Evolutionary conservation across 1,140 invertebrate genomes (phyloP).

Genomic region (Hydropsyche tenuis): DNA sequence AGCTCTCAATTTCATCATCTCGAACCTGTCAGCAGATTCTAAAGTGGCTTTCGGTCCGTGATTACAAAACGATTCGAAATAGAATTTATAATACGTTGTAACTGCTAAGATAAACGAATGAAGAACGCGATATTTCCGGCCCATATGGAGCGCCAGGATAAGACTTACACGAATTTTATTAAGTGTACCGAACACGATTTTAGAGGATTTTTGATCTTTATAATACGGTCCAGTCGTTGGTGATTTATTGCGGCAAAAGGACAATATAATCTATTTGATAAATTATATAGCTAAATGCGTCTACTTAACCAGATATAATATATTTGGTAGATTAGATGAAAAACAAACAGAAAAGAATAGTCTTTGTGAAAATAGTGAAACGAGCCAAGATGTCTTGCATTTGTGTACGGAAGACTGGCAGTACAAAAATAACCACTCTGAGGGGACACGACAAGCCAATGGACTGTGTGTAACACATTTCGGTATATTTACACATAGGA

Average conservation of each 20-base stretch:
- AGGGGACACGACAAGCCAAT: constrained; percentile 7
- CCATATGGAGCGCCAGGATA: too few species aligned
- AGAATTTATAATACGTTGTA: too few species aligned
- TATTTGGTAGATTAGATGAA: constrained; percentile 2
- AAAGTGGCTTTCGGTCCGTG: not conserved
- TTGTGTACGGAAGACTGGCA: constrained; percentile 11
- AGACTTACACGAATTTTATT: too few species aligned
- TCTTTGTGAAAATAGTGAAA: constrained; percentile 10
- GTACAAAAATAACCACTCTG: constrained; percentile 7
- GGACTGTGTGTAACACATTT: constrained; percentile 5
- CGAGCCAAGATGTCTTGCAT: constrained; percentile 9
- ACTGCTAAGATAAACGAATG: too few species aligned
- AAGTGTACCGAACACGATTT: too few species aligned
- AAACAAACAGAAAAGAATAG: not conserved
- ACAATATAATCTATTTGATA: too few species aligned
- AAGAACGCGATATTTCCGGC: too few species aligned
- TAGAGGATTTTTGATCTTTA: too few species aligned
- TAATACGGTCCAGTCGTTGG: too few species aligned
- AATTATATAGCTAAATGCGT: not conserved
- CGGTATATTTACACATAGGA: not conserved
- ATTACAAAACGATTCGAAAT: not conserved
- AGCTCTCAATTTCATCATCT: not conserved
- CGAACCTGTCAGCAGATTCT: not conserved
- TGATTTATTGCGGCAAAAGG: too few species aligned
- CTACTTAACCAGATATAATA: not conserved